Percentiles rank a stretch among this genome's conserved stretches.
phyloP scores from a whole-genome alignment of 2,888 invertebrate genomes.

The Machimus atricapillus region DNA sequence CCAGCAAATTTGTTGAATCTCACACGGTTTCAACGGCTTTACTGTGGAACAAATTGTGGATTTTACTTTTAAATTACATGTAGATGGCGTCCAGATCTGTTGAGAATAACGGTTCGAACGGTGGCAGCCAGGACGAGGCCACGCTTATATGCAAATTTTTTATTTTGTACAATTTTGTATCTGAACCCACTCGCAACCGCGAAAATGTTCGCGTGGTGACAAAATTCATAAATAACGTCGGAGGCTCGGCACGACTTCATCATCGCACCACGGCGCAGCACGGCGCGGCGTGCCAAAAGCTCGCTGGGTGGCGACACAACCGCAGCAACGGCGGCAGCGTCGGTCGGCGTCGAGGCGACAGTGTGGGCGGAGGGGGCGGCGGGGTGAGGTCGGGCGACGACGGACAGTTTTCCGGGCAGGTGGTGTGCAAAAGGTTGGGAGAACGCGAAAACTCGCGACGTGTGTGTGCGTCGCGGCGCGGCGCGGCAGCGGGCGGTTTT shows the following conservation, averaged over 20 bases:
- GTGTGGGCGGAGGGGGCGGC: background rate
- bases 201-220: background rate
- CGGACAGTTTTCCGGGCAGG: background rate
- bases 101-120: background rate
- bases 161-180: too few relatives aligned
- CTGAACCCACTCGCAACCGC: background rate
- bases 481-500: background rate
- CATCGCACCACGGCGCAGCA: background rate
- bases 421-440: conserved; percentile 1
- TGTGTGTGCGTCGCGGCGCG: background rate
- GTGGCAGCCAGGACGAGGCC: too few relatives aligned
- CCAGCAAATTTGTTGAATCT: too few relatives aligned
- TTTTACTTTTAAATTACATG: background rate
- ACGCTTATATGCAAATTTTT: too few relatives aligned
- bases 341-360: background rate
- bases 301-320: background rate
- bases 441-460: background rate
- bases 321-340: background rate
- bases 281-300: background rate
- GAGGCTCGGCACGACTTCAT: background rate
- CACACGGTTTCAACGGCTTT: too few relatives aligned
- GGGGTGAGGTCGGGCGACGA: background rate
- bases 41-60: background rate
- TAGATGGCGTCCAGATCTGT: background rate
- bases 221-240: background rate